Percentiles rank a stretch among this genome's conserved stretches.
phyloP scores from a whole-genome alignment of 2,113 vertebrate genomes.

The Numenius arquata region DNA sequence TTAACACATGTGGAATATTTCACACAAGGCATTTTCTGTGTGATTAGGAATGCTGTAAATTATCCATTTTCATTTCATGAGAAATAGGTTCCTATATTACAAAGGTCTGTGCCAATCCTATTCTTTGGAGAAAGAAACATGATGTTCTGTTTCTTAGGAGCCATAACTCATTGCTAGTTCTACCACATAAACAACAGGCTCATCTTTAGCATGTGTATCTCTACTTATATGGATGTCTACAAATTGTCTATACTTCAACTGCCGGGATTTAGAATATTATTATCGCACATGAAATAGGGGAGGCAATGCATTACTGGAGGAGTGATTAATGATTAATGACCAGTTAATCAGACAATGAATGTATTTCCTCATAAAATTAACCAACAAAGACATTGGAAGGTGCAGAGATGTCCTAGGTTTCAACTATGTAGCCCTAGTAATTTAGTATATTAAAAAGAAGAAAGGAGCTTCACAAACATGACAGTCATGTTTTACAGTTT shows the following conservation, averaged over 20 bases:
- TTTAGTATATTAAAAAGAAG: background rate
- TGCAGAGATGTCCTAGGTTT: background rate
- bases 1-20: background rate
- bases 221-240: background rate
- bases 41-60: slow-evolving; percentile 41
- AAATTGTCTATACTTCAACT: slow-evolving; percentile 6
- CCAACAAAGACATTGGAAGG: background rate
- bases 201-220: background rate
- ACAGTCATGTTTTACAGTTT: background rate
- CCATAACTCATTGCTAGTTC: background rate
- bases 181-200: background rate
- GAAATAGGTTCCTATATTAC: background rate
- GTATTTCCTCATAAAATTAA: background rate
- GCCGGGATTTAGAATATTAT: background rate
- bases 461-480: background rate
- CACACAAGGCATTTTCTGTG: background rate
- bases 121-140: slow-evolving; percentile 32
- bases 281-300: background rate
- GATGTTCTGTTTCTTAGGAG: background rate
- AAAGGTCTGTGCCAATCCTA: background rate
- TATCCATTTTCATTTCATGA: slow-evolving; percentile 28
- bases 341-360: slow-evolving; percentile 2
- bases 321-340: background rate
- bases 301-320: background rate
- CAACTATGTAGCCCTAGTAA: background rate